Percentiles rank a stretch among this genome's conserved stretches.
phyloP scores from a whole-genome alignment of 2,888 invertebrate species.

The Nomada fabriciana region DNA sequence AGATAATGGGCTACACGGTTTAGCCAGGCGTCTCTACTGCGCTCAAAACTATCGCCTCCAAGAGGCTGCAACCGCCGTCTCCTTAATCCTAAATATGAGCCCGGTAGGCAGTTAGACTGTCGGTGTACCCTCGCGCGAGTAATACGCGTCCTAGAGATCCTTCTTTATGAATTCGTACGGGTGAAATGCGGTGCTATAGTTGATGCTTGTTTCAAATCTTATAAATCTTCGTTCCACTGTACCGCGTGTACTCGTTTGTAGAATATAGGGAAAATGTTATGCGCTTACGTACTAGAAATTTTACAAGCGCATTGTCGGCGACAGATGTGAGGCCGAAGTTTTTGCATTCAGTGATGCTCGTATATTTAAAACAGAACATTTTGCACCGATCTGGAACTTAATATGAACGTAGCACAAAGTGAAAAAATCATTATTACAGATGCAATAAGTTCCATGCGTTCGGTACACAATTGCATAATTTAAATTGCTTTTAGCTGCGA shows the following conservation, averaged over 20 bases:
- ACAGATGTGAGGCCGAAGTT: background rate
- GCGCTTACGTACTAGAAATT: too few species aligned
- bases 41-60: constrained; percentile 70
- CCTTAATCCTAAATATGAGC: constrained; percentile 82
- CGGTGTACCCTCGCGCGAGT: constrained; percentile 42
- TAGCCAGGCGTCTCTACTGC: constrained; percentile 65
- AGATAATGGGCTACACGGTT: constrained; percentile 82
- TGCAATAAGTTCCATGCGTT: background rate
- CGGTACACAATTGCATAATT: background rate
- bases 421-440: too few species aligned
- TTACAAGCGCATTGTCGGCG: too few species aligned
- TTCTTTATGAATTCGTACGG: constrained; percentile 64
- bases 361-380: background rate
- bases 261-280: too few species aligned
- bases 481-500: background rate
- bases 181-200: constrained; percentile 31
- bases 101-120: constrained; percentile 64
- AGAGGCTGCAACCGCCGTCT: constrained; percentile 77
- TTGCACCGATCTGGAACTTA: background rate
- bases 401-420: too few species aligned
- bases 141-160: constrained; percentile 56
- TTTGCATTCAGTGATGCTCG: background rate
- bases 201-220: background rate
- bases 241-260: too few species aligned
- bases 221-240: constrained; percentile 1